phyloP scores from a whole-genome alignment of 2,797 vertebrate genomes.

The Xiphophorus birchmanni region DNA sequence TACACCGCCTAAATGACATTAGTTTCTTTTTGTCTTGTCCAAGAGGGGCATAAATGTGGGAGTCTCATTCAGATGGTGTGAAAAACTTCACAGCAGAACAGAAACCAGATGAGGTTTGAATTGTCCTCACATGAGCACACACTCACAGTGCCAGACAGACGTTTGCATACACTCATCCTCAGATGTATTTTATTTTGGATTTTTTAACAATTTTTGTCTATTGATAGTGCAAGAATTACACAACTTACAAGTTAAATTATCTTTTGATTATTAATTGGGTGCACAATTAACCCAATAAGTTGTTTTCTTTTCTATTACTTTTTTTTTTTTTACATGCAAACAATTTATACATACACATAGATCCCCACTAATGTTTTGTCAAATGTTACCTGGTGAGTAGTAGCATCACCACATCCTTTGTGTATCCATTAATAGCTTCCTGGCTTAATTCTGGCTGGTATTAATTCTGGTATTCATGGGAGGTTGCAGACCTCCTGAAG shows the following conservation, averaged over 20 bases:
- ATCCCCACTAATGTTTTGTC: background rate
- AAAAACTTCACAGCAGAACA: conserved; percentile 61
- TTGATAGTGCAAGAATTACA: background rate
- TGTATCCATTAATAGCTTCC: background rate
- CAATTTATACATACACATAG: background rate
- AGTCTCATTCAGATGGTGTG: conserved; percentile 24
- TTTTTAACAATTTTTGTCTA: background rate
- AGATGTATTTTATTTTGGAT: background rate
- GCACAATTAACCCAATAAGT: background rate
- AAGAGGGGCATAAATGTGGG: conserved; percentile 2
- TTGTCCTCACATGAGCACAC: conserved; percentile 53
- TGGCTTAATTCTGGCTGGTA: background rate
- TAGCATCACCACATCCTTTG: background rate
- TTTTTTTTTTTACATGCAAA: background rate
- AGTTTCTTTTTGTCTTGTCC: conserved; percentile 9
- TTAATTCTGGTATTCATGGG: background rate
- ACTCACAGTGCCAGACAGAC: background rate
- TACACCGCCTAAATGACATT: conserved; percentile 15
- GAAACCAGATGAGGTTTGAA: conserved; percentile 70
- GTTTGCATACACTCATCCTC: background rate
- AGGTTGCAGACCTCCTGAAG: background rate
- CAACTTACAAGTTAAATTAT: background rate
- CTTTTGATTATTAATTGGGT: background rate
- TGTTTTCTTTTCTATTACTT: background rate
- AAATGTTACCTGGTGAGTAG: background rate